Percentiles rank a stretch among this genome's conserved stretches.
phyloP scores from a whole-genome alignment of 2,888 invertebrate genomes.

The Alitta virens region DNA sequence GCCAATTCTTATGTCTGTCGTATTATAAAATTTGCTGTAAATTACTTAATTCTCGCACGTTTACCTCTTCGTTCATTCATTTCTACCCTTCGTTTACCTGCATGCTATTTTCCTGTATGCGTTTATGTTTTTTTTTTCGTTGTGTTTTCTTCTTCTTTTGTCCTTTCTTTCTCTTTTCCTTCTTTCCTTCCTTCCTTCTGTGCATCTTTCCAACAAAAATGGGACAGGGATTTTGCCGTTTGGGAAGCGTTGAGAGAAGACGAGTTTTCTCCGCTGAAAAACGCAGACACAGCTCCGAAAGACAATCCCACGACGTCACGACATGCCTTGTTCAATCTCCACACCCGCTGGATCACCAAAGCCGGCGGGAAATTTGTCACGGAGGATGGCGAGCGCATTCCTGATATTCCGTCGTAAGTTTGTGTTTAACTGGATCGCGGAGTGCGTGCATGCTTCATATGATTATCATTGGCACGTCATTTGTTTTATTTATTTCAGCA shows the following conservation, averaged over 20 bases:
- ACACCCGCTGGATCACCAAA: conserved; percentile 69
- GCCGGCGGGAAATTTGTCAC: conserved; percentile 75
- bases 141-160: neutral
- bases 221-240: conserved; percentile 67
- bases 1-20: too few species aligned
- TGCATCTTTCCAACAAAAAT: conserved; percentile 55
- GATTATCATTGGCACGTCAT: too few species aligned
- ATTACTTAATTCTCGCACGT: too few species aligned
- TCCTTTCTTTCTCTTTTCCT: conserved; percentile 1
- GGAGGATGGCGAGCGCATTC: conserved; percentile 55
- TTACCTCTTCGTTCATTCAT: too few species aligned
- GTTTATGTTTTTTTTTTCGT: neutral
- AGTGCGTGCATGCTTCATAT: too few species aligned
- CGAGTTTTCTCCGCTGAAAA: conserved; percentile 97
- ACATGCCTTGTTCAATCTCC: conserved; percentile 65
- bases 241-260: conserved; percentile 85
- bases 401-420: conserved; percentile 56
- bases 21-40: too few species aligned
- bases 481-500: too few species aligned
- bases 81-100: too few species aligned
- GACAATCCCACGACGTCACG: conserved; percentile 89
- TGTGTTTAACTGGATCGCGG: too few species aligned
- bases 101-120: too few species aligned
- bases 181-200: neutral
- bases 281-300: conserved; percentile 80